These are phyloP conservation scores for Todus mexicanus DNA, from an alignment of 2,797 vertebrate genomes.

Conservation along the genomic window DNA sequence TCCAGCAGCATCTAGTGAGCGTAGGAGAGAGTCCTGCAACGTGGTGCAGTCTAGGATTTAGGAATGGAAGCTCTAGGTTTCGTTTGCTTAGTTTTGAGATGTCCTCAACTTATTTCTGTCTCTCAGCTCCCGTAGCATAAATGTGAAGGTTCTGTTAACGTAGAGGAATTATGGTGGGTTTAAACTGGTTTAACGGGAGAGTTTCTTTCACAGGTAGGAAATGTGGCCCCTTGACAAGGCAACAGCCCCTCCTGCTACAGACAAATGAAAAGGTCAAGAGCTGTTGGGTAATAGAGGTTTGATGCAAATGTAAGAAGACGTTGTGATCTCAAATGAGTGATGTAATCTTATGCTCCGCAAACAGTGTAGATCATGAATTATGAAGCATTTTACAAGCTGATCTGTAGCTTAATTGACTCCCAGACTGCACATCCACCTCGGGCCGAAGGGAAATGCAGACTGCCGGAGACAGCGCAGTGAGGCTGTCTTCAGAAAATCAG, in stretches of 20 bases:
- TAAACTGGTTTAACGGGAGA: not conserved
- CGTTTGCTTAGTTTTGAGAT: not conserved
- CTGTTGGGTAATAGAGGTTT: not conserved
- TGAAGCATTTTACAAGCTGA: not conserved
- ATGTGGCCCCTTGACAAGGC: not conserved
- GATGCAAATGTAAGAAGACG: not conserved
- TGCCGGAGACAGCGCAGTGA: not conserved
- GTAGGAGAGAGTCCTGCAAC: not conserved
- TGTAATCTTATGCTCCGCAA: not conserved
- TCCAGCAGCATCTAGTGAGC: not conserved
- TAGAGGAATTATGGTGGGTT: not conserved
- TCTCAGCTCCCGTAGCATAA: not conserved
- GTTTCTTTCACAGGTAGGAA: not conserved
- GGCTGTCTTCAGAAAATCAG: slow-evolving; percentile 8
- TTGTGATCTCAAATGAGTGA: not conserved
- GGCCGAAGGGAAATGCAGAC: not conserved
- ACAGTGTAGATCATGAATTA: not conserved
- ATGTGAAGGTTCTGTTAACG: not conserved
- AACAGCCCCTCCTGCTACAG: not conserved
- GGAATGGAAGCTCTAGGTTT: not conserved
- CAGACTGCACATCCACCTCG: not conserved
- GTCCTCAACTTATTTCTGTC: not conserved
- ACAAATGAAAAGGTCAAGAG: not conserved
- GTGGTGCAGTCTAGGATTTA: not conserved
- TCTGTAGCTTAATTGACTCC: not conserved